Percentiles rank a stretch among this genome's conserved stretches.
Evolutionary conservation across 1,140 invertebrate genomes (phyloP).

Genomic region (Brachystomella parvula): DNA sequence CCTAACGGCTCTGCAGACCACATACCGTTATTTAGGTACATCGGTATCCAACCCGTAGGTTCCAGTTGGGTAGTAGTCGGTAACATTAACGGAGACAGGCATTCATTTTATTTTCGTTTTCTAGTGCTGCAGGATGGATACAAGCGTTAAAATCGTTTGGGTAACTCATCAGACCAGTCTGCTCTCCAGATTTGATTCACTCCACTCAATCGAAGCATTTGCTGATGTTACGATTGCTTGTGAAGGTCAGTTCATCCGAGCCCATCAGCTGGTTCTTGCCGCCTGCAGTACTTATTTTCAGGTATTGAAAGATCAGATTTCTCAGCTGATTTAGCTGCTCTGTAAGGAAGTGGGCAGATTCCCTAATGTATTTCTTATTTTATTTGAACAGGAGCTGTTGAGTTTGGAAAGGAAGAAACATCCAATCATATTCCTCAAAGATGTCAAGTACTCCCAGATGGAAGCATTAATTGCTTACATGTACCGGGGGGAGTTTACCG

Average conservation of each 20-base stretch:
- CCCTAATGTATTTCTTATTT: background rate
- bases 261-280: conserved; percentile 82
- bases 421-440: conserved; percentile 18
- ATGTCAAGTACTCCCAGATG: conserved; percentile 22
- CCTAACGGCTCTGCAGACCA: too few species aligned
- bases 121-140: too few species aligned
- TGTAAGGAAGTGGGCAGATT: background rate
- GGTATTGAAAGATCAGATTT: too few species aligned
- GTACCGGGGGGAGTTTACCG: conserved; percentile 31
- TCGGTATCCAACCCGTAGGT: too few species aligned
- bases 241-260: conserved; percentile 76
- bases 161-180: too few species aligned
- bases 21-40: too few species aligned
- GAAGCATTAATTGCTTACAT: conserved; percentile 33
- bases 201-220: too few species aligned
- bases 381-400: conserved; percentile 11
- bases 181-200: too few species aligned
- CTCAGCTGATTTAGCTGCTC: background rate
- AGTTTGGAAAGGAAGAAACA: conserved; percentile 9
- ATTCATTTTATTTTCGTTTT: too few species aligned
- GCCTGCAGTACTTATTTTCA: conserved; percentile 85
- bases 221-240: conserved; percentile 87
- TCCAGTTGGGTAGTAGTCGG: too few species aligned
- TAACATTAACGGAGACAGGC: too few species aligned
- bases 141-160: too few species aligned